Conservation (phyloP, 1,140 invertebrate genomes). For the Andricus grossulariae region DNA sequence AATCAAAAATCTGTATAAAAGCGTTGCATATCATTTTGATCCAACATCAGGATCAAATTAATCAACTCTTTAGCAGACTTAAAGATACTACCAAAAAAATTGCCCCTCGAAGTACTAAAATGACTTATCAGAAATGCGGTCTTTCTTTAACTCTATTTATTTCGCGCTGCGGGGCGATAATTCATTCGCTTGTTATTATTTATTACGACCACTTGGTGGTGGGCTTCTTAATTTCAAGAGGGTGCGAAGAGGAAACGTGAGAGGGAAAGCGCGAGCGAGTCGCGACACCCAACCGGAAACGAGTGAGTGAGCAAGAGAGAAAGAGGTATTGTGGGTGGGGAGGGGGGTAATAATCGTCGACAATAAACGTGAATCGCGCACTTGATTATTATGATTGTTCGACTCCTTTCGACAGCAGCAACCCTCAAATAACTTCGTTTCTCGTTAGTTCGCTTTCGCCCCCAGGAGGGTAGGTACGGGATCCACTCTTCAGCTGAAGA, state of each 20-base stretch:
- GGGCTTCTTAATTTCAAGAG: constrained; percentile 61
- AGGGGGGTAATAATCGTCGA: constrained; percentile 66
- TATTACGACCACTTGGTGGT: constrained; percentile 52
- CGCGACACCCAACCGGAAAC: constrained; percentile 35
- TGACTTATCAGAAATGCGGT: constrained; percentile 38
- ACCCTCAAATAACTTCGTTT: constrained; percentile 73
- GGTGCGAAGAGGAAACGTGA: constrained; percentile 39
- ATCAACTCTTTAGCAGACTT: no score
- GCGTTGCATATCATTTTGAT: no score
- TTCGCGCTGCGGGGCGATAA: constrained; percentile 63
- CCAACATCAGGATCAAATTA: no score
- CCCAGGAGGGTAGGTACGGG: constrained; percentile 38
- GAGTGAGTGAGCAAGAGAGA: constrained; percentile 36
- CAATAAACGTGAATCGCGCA: constrained; percentile 72
- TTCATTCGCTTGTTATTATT: constrained; percentile 71
- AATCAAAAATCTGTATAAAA: no score
- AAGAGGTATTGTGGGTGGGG: constrained; percentile 5
- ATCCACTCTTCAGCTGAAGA: constrained; percentile 38
- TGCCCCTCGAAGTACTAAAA: background rate
- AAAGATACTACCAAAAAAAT: background rate
- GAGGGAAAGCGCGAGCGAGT: constrained; percentile 33
- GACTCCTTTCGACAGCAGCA: constrained; percentile 63
- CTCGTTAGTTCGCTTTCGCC: constrained; percentile 65
- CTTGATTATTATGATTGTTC: constrained; percentile 75
- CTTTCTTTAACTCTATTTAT: constrained; percentile 59